phyloP scores from a whole-genome alignment of 2,888 invertebrate species.

The Auanema sp. region DNA sequence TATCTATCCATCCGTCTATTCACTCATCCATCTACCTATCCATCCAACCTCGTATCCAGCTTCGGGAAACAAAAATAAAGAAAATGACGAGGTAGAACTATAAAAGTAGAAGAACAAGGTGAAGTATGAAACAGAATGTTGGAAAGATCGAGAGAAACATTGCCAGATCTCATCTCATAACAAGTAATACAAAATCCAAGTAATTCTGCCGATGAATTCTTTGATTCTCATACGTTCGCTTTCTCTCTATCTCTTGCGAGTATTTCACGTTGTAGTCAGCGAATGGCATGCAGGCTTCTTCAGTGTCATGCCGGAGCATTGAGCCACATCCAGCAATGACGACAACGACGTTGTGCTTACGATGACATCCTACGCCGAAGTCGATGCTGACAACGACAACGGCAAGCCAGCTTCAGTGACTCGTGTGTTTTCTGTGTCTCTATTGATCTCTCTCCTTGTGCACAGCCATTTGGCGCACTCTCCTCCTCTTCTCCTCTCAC shows the following conservation, averaged over 20 bases:
- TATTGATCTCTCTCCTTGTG: constrained; percentile 7
- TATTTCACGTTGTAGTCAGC: background rate
- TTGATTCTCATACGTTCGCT: background rate
- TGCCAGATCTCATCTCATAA: too few species aligned
- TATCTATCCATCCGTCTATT: background rate
- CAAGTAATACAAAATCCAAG: background rate
- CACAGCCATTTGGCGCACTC: constrained; percentile 20
- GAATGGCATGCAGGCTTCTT: too few species aligned
- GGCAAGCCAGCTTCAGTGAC: constrained; percentile 22
- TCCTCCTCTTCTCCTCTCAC: constrained; percentile 11
- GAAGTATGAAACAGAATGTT: background rate
- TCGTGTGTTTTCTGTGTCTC: constrained; percentile 11
- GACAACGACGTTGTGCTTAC: too few species aligned
- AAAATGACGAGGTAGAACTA: background rate
- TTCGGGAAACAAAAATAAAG: background rate
- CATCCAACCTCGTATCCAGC: background rate
- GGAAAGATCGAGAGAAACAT: too few species aligned
- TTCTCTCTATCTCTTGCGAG: background rate
- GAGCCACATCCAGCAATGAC: too few species aligned
- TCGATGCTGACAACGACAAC: background rate
- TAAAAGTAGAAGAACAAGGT: constrained; percentile 8
- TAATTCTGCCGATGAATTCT: constrained; percentile 11
- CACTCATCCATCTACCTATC: background rate
- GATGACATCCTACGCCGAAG: background rate
- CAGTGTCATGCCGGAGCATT: too few species aligned